Evolutionary conservation across 1,140 invertebrate genomes (phyloP).

Genomic region (Caenorhabditis elegans): WBcel235 BX284606.5:5416501-5417000

Average conservation of each 20-base stretch:
- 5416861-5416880: neutral
- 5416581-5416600: conserved; percentile 4
- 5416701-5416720: neutral
- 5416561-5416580: neutral
- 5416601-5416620: neutral
- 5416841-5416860: neutral
- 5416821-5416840: conserved; percentile 14
- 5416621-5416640: neutral
- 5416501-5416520: neutral
- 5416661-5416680: conserved; percentile 34
- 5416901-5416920: neutral
- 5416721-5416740: conserved; percentile 9
- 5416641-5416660: conserved; percentile 14
- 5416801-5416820: neutral
- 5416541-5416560: conserved; percentile 13
- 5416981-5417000: neutral
- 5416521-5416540: conserved; percentile 26
- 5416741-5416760: neutral
- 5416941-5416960: neutral
- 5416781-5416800: conserved; percentile 2
- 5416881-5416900: neutral
- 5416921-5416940: neutral
- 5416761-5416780: neutral
- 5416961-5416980: conserved; percentile 11
- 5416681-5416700: neutral